phyloP scores from a whole-genome alignment of 2,888 invertebrate genomes.

The Seira musarum region DNA sequence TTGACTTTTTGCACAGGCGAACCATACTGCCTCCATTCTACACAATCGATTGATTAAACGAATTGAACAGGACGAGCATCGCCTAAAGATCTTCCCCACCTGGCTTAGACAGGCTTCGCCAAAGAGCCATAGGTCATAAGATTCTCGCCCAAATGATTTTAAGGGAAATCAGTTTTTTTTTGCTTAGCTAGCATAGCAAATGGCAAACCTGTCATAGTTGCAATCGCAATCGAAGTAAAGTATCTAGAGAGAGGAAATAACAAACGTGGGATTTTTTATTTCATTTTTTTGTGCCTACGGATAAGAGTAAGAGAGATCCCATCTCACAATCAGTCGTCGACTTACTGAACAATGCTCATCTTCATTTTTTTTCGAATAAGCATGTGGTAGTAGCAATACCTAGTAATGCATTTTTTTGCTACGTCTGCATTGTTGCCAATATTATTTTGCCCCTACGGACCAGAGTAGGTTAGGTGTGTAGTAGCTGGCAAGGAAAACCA shows the following conservation, averaged over 20 bases:
- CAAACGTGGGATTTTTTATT: conserved; percentile 14
- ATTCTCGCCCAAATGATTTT: no score
- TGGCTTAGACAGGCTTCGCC: no score
- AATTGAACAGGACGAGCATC: no score
- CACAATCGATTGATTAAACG: no score
- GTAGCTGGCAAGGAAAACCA: background rate
- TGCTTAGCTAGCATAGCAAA: background rate
- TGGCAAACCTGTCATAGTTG: background rate
- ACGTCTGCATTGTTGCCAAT: background rate
- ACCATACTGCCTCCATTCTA: no score
- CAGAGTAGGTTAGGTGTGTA: no score
- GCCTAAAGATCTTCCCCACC: background rate
- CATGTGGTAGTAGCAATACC: background rate
- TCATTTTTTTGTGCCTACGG: conserved; percentile 7
- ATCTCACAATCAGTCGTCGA: background rate
- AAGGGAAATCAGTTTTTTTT: background rate
- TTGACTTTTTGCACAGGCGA: no score
- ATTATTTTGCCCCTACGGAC: conserved; percentile 11
- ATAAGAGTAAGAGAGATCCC: no score
- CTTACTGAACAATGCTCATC: background rate
- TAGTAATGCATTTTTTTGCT: conserved; percentile 6
- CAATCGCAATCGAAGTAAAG: background rate
- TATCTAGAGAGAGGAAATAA: background rate
- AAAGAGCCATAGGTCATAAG: conserved; percentile 6
- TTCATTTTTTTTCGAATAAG: background rate